Evolutionary conservation across 2,888 invertebrate species (phyloP).

Genomic region (Oeneis ivallda): DNA sequence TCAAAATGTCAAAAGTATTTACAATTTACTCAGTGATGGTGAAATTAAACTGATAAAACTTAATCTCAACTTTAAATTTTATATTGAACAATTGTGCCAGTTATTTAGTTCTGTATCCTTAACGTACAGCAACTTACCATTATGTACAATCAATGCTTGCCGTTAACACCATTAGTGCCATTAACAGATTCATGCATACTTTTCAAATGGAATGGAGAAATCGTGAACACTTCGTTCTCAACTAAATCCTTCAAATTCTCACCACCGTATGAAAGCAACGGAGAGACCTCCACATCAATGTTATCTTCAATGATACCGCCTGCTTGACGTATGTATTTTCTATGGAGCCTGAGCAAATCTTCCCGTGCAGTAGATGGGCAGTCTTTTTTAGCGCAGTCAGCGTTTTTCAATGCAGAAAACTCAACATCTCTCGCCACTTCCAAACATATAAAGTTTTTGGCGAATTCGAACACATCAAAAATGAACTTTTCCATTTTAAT

Average conservation of each 20-base stretch:
- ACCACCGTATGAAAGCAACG: constrained; percentile 93
- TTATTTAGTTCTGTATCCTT: neutral
- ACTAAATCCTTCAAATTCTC: constrained; percentile 89
- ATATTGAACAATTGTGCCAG: neutral
- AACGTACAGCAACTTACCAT: neutral
- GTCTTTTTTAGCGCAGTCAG: constrained; percentile 92
- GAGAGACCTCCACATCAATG: constrained; percentile 94
- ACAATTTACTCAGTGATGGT: too few relatives aligned
- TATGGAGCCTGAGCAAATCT: constrained; percentile 89
- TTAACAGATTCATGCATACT: constrained; percentile 65
- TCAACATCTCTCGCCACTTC: constrained; percentile 95
- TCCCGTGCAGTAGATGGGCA: constrained; percentile 93
- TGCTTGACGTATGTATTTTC: constrained; percentile 89
- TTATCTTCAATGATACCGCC: constrained; percentile 87
- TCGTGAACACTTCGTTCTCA: constrained; percentile 84
- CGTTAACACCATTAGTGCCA: constrained; percentile 67
- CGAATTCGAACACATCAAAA: constrained; percentile 98
- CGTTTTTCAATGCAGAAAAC: constrained; percentile 98
- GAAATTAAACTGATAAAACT: too few relatives aligned
- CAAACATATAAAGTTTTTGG: constrained; percentile 95
- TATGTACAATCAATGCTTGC: constrained; percentile 53
- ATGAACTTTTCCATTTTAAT: constrained; percentile 99
- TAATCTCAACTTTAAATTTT: neutral
- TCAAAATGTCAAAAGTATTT: too few relatives aligned
- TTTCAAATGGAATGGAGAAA: constrained; percentile 83